Evolutionary conservation across 2,888 invertebrate species (phyloP).

Genomic region (Lithosia quadra): DNA sequence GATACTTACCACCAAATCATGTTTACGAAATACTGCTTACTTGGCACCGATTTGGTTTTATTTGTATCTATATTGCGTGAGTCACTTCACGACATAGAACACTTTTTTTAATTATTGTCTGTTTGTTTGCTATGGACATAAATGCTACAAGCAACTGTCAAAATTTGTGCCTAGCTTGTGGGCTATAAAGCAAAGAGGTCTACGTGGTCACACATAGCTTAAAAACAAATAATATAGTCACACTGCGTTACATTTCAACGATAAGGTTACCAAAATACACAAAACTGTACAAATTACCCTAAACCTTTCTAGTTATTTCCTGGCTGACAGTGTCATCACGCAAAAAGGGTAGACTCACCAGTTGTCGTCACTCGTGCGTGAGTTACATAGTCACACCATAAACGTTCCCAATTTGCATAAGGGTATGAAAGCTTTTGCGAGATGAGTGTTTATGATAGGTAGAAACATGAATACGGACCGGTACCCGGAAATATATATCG

Average conservation of each 20-base stretch:
- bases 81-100: background rate
- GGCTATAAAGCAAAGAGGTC: too few species aligned
- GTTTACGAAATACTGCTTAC: constrained; percentile 37
- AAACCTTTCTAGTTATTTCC: constrained; percentile 77
- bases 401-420: constrained; percentile 80
- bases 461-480: constrained; percentile 41
- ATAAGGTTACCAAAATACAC: constrained; percentile 29
- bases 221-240: background rate
- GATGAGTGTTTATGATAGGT: constrained; percentile 78
- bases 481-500: constrained; percentile 52
- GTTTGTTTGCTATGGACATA: too few species aligned
- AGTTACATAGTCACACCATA: constrained; percentile 63
- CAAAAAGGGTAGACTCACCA: constrained; percentile 70
- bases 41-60: constrained; percentile 24
- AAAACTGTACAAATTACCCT: constrained; percentile 66
- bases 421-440: constrained; percentile 75
- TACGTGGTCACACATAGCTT: background rate
- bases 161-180: too few species aligned
- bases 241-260: background rate
- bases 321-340: constrained; percentile 76
- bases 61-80: constrained; percentile 28
- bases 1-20: constrained; percentile 39
- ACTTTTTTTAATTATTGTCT: background rate
- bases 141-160: too few species aligned
- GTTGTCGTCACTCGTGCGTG: constrained; percentile 58